A percentile compares a stretch with the other conserved stretches of the same genome.
Conservation (phyloP, 2,797 vertebrate species). For the Rhinoraja longicauda region DNA sequence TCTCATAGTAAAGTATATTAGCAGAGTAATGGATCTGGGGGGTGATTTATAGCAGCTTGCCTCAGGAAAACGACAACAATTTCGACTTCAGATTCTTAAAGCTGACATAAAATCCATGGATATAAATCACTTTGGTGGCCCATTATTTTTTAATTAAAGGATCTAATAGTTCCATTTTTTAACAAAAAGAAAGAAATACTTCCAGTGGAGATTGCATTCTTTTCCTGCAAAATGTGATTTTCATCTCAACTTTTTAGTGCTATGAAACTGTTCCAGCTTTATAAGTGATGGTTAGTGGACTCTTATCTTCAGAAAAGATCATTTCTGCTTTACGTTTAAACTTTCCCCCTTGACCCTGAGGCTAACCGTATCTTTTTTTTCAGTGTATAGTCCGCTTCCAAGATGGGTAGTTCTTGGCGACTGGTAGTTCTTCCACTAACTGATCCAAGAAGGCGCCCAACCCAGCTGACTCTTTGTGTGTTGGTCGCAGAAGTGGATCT, state of each 20-base stretch:
- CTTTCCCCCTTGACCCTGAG: neutral
- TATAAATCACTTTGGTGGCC: constrained; percentile 49
- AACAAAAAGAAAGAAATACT: neutral
- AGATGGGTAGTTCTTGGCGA: neutral
- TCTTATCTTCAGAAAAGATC: neutral
- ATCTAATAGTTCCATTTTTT: constrained; percentile 41
- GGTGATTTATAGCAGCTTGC: constrained; percentile 44
- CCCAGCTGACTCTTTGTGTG: too few relatives aligned
- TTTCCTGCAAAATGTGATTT: neutral
- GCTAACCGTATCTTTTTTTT: neutral
- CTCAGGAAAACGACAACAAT: constrained; percentile 45
- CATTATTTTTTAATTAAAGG: constrained; percentile 52
- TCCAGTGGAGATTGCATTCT: neutral
- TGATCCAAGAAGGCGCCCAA: too few relatives aligned
- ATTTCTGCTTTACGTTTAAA: neutral
- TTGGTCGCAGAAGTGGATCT: too few relatives aligned
- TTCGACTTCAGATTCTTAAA: constrained; percentile 45
- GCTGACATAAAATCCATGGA: constrained; percentile 48
- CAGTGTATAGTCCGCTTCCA: neutral
- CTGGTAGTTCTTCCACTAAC: neutral
- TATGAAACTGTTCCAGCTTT: neutral
- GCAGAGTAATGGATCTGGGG: constrained; percentile 41
- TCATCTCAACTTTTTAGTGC: neutral
- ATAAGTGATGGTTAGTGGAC: neutral
- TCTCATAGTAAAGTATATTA: constrained; percentile 41